Base-by-base conservation (phyloP, 1,140 invertebrate genomes). In the Brachionus manjavacas region DNA sequence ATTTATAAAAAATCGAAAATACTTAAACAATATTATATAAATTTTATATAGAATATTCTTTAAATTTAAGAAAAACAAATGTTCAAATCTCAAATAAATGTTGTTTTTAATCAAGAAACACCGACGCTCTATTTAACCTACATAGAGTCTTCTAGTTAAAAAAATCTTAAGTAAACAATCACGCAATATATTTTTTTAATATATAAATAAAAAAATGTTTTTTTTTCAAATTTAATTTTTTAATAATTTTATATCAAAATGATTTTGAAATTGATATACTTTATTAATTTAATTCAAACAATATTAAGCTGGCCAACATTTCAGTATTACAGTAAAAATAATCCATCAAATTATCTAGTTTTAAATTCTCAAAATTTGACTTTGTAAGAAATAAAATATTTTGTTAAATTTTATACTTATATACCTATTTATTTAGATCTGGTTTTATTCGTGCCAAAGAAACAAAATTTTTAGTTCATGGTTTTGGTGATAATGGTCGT, bases 381-480 rank as follows among this genome's bases (percentile, higher is more conserved):
- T 12, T 20, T 7, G 76, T 80, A 80, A 55, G 25, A 11, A 2
- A 41, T 4, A 28, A 8, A 31, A n/a, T n/a, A n/a, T 49, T 55
- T 55, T 46, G 16, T 78, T 20, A 78, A 14, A 16, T 46, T 79
- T 46, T 20, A 16, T 28, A 52, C 31, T 16, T n/a, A 16, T 11
- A n/a, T n/a, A n/a, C n/a, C n/a, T n/a, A n/a, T 25, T 11, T 49
- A 14, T 46, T 4, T 12, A 81, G 79, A 20, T 60, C 39, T 60
- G 31, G 79, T 2, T 81, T 81, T 11, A 41, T 14, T 39, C 14
- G 16, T 43, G 16, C 1, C 2, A 81, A 64, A 68, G 39, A 81
- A 60, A 81, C 79, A 11, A 81, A 81, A 35, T 60, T 81, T 64
- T 43, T 81, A 39, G 39, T 81, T 7, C 79, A 81, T 46, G 79